phyloP scores from a whole-genome alignment of 2,888 invertebrate species.

The Notodonta dromedarius region DNA sequence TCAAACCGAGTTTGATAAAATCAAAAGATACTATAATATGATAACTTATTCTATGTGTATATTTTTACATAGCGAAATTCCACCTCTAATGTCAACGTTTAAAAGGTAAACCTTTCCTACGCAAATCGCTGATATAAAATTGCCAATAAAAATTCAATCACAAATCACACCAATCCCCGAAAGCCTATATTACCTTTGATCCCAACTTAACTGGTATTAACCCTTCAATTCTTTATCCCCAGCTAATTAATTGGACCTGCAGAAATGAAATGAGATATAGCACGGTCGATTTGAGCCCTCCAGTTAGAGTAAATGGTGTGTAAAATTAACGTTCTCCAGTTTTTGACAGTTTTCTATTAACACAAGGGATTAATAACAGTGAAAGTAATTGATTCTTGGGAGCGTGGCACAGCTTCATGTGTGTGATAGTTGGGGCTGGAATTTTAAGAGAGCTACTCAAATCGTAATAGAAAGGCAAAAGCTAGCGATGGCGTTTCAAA shows the following conservation, averaged over 20 bases:
- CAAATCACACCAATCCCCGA: constrained; percentile 3
- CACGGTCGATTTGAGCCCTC: constrained; percentile 32
- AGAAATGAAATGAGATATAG: constrained; percentile 36
- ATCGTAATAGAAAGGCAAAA: no score
- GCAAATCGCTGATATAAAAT: not conserved
- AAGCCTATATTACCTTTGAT: constrained; percentile 23
- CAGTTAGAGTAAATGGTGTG: constrained; percentile 35
- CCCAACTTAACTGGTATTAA: constrained; percentile 35
- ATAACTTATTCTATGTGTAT: no score
- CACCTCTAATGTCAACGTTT: no score
- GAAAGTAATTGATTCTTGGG: constrained; percentile 4
- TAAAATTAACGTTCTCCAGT: constrained; percentile 42
- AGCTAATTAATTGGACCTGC: constrained; percentile 36
- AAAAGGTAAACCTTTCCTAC: not conserved
- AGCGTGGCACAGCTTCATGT: not conserved
- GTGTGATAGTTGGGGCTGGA: not conserved
- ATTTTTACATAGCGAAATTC: no score
- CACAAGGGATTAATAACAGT: constrained; percentile 37
- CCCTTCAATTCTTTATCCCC: constrained; percentile 33
- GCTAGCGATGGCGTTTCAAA: no score
- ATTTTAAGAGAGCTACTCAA: no score
- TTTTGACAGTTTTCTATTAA: constrained; percentile 47
- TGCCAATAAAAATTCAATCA: not conserved
- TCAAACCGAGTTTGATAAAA: no score
- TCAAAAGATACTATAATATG: no score